Base-by-base conservation (phyloP, 2,113 vertebrate species). In the Saimiri boliviensis region DNA sequence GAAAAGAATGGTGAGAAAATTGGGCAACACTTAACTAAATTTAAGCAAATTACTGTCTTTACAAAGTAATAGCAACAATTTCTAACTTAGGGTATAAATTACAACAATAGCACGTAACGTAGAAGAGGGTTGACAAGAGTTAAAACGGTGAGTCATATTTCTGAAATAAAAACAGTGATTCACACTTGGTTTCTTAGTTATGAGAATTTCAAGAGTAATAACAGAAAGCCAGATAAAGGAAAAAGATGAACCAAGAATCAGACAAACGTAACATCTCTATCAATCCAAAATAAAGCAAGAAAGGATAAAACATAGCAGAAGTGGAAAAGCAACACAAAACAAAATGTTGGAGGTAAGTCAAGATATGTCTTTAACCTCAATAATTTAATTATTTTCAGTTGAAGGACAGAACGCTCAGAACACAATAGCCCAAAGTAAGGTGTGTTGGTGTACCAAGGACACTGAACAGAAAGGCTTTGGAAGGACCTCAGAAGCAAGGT, bases 11-110 rank as follows among this genome's bases (percentile, higher is more conserved):
- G 3, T 16, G n/a, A 90, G 30, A 27, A 81, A 76, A 85, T 27
- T 92, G 63, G 56, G 87, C 74, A 94, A 60, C 35, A 71, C 73
- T 80, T 58, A 81, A 66, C 40, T 82, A 71, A 91, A 91, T 54
- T 63, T 70, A 77, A 52, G 30, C 27, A 87, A 84, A 77, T 83
- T 83, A 52, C 54, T 88, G 19, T 63, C 45, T 84, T 91, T 84
- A 40, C 49, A 66, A 49, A 84, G 19, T 79, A 73, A 54, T 45
- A 88, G 14, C n/a, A 89, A 73, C 63, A 63, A 66, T 68, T 89
- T 94, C 49, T 90, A 86, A 86, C 47, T 92, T 86, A 77, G 42
- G 3, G 0, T 77, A 13, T 94, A 74, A 74, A 93, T 37, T 87
- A 74, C 27, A 86, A 86, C 2, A 93, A 68, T 20, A 68, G 37